Conservation (phyloP, 2,113 vertebrate genomes). For the Syngnathus typhle region DNA sequence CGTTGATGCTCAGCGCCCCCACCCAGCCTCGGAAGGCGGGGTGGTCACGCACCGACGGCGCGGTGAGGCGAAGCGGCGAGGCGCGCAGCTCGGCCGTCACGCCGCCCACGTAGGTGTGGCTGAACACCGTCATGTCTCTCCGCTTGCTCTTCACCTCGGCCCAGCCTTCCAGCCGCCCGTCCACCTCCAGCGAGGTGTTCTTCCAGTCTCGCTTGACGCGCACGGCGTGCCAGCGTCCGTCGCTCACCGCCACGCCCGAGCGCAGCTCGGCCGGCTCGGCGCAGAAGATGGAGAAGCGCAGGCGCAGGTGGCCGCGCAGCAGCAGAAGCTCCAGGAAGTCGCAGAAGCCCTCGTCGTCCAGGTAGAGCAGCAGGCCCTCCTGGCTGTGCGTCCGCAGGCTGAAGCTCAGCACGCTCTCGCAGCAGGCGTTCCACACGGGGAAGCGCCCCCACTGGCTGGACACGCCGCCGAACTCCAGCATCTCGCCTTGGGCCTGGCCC, state of each 20-base stretch:
- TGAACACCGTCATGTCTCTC: slow-evolving; percentile 97
- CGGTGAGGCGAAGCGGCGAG: slow-evolving; percentile 83
- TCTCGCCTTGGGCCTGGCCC: slow-evolving; percentile 65
- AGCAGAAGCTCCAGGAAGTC: slow-evolving; percentile 97
- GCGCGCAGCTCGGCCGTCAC: slow-evolving; percentile 85
- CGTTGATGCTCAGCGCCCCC: slow-evolving; percentile 83
- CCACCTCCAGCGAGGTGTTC: slow-evolving; percentile 91
- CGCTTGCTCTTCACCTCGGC: slow-evolving; percentile 95
- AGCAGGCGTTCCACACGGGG: slow-evolving; percentile 98
- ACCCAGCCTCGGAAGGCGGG: slow-evolving; percentile 92
- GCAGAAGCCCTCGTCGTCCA: slow-evolving; percentile 97
- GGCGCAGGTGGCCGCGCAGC: slow-evolving; percentile 85
- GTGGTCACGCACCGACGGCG: slow-evolving; percentile 80
- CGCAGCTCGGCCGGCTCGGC: slow-evolving; percentile 89
- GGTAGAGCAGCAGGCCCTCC: slow-evolving; percentile 93
- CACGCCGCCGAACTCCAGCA: slow-evolving; percentile 89
- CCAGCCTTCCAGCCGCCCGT: slow-evolving; percentile 83
- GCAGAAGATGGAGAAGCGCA: slow-evolving; percentile 98
- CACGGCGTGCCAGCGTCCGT: slow-evolving; percentile 87
- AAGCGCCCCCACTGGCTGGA: slow-evolving; percentile 97
- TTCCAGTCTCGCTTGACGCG: slow-evolving; percentile 89
- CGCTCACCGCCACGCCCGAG: slow-evolving; percentile 84
- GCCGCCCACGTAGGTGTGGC: slow-evolving; percentile 88
- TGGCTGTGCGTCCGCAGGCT: slow-evolving; percentile 96
- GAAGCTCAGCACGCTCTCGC: slow-evolving; percentile 97